These are phyloP conservation scores for Gallinago jamesoni DNA, from an alignment of 2,113 vertebrate genomes.

Conservation along the genomic window DNA sequence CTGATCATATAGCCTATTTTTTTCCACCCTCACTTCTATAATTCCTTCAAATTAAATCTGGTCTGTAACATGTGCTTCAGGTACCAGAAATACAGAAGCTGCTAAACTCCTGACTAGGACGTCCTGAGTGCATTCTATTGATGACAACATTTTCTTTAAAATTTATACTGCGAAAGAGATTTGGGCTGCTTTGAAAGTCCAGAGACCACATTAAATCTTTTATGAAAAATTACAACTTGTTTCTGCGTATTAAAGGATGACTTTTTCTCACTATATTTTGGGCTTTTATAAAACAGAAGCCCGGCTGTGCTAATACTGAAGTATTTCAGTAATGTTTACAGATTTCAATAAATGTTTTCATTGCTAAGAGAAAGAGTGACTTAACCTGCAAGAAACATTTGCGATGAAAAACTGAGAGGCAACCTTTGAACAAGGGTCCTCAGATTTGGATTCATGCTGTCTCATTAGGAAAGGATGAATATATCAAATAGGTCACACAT, in stretches of 20 bases:
- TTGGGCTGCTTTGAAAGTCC: not conserved
- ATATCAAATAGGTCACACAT: not conserved
- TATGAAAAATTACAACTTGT: not conserved
- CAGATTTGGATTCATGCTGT: not conserved
- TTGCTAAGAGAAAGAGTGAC: not conserved
- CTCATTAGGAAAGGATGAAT: not conserved
- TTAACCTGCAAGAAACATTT: not conserved
- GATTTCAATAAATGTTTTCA: not conserved
- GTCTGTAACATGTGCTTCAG: not conserved
- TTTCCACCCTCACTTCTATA: not conserved
- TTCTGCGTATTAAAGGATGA: not conserved
- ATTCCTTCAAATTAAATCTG: not conserved
- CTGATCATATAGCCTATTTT: not conserved
- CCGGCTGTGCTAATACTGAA: conserved; percentile 27
- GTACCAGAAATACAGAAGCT: not conserved
- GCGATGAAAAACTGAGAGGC: not conserved
- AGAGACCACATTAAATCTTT: not conserved
- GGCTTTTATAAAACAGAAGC: not conserved
- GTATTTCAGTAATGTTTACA: conserved; percentile 1
- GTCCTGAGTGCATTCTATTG: not conserved
- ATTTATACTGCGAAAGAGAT: not conserved
- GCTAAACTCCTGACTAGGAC: not conserved
- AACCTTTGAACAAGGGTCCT: not conserved
- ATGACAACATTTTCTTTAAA: not conserved
- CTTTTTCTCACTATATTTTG: not conserved